Evolutionary conservation across 2,113 vertebrate genomes (phyloP).

Genomic region (Gallinago undulata): DNA sequence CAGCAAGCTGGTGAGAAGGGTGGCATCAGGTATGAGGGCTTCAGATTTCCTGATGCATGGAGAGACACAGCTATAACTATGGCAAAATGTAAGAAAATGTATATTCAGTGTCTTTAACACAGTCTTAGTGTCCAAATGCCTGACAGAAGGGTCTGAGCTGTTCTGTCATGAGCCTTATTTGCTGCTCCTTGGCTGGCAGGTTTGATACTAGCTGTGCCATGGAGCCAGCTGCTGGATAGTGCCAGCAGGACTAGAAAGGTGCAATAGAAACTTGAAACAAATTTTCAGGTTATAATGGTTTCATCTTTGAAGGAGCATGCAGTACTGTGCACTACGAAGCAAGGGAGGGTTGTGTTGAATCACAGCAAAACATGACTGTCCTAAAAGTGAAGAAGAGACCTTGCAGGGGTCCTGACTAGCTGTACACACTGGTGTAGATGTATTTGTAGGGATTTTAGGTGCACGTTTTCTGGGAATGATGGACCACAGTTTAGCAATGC

Average conservation of each 20-base stretch:
- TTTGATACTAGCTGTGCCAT: not conserved
- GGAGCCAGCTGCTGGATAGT: not conserved
- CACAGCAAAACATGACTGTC: accelerated
- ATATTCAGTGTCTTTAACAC: not conserved
- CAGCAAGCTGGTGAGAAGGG: not conserved
- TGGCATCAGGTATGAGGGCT: not conserved
- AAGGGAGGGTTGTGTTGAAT: not conserved
- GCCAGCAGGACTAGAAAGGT: not conserved
- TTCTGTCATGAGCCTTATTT: not conserved
- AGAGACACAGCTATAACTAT: not conserved
- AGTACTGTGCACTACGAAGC: not conserved
- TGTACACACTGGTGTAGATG: not conserved
- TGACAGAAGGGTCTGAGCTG: not conserved
- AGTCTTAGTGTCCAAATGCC: not conserved
- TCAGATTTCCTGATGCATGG: not conserved
- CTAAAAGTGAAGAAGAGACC: not conserved
- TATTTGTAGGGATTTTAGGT: not conserved
- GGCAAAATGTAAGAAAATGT: not conserved
- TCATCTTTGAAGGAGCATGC: not conserved
- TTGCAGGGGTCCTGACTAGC: not conserved
- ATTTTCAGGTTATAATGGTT: not conserved
- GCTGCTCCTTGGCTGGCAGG: not conserved
- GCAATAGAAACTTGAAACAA: not conserved
- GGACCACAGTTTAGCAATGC: not conserved
- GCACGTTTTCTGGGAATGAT: not conserved